Percentiles rank a stretch among this genome's conserved stretches.
Evolutionary conservation across 2,888 invertebrate species (phyloP).

Genomic region (Nebria brevicollis): DNA sequence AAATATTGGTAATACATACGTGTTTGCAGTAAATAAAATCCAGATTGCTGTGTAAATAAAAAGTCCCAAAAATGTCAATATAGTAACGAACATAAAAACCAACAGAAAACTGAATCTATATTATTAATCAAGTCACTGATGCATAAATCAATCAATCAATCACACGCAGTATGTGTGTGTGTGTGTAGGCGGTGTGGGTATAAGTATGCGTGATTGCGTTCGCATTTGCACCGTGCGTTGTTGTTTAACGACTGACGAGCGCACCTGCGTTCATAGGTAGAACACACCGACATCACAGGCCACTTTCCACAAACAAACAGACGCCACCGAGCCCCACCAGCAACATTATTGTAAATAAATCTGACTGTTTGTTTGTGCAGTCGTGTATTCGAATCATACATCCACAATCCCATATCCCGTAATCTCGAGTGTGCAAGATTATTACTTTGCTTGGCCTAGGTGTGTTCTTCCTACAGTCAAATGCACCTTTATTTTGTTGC

Average conservation of each 20-base stretch:
- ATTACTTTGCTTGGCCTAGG: not conserved
- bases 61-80: not conserved
- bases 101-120: not conserved
- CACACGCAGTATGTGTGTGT: not conserved
- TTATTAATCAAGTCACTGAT: not conserved
- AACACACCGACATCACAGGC: constrained; percentile 1
- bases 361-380: not conserved
- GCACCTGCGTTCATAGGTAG: not conserved
- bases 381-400: not conserved
- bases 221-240: constrained; percentile 8
- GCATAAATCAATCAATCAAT: not conserved
- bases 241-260: constrained; percentile 2
- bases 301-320: not conserved
- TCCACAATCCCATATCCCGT: not conserved
- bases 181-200: not conserved
- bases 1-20: not conserved
- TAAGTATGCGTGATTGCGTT: not conserved
- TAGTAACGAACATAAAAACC: not conserved
- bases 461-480: not conserved
- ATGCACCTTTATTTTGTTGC: not conserved
- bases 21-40: constrained; percentile 1
- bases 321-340: not conserved
- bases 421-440: not conserved
- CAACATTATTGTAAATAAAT: not conserved
- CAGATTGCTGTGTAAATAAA: not conserved